Evolutionary conservation across 1,140 invertebrate species (phyloP), one percentile per base, ranked within the genome.

Genomic region (Macrobrachium nipponense): DNA sequence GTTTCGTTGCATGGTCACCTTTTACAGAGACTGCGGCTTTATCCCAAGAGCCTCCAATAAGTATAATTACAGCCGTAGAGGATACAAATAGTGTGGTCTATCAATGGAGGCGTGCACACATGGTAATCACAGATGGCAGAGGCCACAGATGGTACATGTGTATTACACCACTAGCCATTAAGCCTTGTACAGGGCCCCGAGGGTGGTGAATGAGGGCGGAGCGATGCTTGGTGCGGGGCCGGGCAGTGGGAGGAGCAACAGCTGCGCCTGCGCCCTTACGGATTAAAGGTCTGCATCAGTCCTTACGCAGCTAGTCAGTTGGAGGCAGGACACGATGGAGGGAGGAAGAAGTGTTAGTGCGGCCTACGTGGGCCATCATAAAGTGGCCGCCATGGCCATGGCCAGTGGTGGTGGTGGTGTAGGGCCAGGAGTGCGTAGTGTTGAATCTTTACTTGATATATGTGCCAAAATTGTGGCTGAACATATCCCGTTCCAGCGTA

Each of bases 381-480:
- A 92, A 91, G 91, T 91, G 91, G 90, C 27, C 27, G 27, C 27
- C 27, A 36, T 36, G 27, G 27, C 27, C 27, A 36, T 36, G 27
- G 27, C 91, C 86, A 89, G 90, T 89, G 91, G 64, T 60, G 91
- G 89, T 90, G 91, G 89, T 90, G 91, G 87, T 92, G 91, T 90
- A 90, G 90, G 85, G 90, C 90, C 89, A 83, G 87, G 86, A 88
- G 86, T 88, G 79, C 88, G 90, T 90, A 89, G 90, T 88, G 90
- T 91, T 80, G 92, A 93, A 84, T 91, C 95, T 73, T 92, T 97
- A 88, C 93, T 97, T 88, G 95, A 97, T 92, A 95, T 96, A 89
- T 94, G 94, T 90, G 95, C 96, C 88, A 95, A 95, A 92, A 94
- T 95, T 89, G 96, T 96, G 82, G 96, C 96, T 89, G 94, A 95